phyloP scores from a whole-genome alignment of 2,797 vertebrate genomes.

The Enteromius viviparus region DNA sequence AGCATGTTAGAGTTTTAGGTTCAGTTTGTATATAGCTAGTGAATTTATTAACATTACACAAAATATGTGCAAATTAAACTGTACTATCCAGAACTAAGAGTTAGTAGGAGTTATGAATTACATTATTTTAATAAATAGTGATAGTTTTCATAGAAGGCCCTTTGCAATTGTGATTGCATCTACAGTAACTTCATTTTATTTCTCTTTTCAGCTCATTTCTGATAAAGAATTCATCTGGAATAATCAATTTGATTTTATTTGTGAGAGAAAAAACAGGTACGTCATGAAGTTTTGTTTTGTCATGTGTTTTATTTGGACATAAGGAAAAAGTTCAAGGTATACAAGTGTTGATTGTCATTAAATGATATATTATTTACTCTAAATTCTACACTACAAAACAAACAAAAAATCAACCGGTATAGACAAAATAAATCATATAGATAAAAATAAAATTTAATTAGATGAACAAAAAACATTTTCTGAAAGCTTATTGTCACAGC shows the following conservation, averaged over 20 bases:
- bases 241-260: background rate
- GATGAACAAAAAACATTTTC: conserved; percentile 62
- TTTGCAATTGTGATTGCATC: background rate
- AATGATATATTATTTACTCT: conserved; percentile 56
- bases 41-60: background rate
- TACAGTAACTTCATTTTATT: background rate
- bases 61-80: background rate
- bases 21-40: background rate
- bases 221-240: conserved; percentile 6
- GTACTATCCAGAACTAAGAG: background rate
- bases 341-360: conserved; percentile 66
- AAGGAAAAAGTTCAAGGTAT: conserved; percentile 61
- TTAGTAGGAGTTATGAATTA: background rate
- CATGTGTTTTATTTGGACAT: conserved; percentile 52
- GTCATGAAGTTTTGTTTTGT: conserved; percentile 12
- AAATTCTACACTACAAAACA: conserved; percentile 62
- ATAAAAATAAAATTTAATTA: conserved; percentile 74
- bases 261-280: background rate
- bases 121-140: background rate
- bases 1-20: background rate
- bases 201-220: conserved; percentile 7
- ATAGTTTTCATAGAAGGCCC: background rate
- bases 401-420: conserved; percentile 59
- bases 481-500: conserved; percentile 70
- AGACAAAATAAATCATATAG: conserved; percentile 67